Conservation (phyloP, 2,888 invertebrate species). For the Tetropium fuscum region DNA sequence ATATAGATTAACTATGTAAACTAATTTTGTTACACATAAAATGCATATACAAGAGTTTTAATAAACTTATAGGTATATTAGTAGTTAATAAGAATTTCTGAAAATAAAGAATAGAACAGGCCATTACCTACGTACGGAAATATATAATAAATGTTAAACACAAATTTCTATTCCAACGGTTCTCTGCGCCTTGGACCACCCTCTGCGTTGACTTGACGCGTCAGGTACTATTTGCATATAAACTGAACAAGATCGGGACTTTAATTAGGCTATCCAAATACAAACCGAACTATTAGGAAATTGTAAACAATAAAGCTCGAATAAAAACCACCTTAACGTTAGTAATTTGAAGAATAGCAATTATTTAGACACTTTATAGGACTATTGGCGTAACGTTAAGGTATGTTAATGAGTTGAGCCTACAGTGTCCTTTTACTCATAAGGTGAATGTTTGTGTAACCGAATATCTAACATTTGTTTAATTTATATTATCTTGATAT, state of each 20-base stretch:
- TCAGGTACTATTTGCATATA: slow-evolving; percentile 19
- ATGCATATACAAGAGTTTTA: no score
- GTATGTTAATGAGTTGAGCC: background rate
- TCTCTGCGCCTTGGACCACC: slow-evolving; percentile 14
- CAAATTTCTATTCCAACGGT: slow-evolving; percentile 17
- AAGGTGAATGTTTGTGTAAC: slow-evolving; percentile 3
- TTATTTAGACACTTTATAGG: slow-evolving; percentile 11
- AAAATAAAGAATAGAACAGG: background rate
- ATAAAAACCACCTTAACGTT: background rate
- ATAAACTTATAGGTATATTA: no score
- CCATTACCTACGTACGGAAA: slow-evolving; percentile 1
- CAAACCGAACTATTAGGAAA: slow-evolving; percentile 2
- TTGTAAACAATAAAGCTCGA: slow-evolving; percentile 11
- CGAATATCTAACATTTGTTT: slow-evolving; percentile 3
- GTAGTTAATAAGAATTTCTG: background rate
- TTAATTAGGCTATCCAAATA: slow-evolving; percentile 17
- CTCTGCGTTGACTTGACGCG: slow-evolving; percentile 9
- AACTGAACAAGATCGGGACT: slow-evolving; percentile 9
- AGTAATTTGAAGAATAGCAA: background rate
- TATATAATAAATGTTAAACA: slow-evolving; percentile 13
- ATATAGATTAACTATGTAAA: no score
- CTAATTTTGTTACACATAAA: no score
- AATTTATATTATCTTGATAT: slow-evolving; percentile 12
- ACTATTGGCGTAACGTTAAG: background rate
- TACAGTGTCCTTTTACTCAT: background rate